Evolutionary conservation across 30 jellyfish, hydroid and myxozoan genomes (phyloP), one percentile per base, ranked within the genome.

Genomic region (Turritopsis dohrnii): DNA sequence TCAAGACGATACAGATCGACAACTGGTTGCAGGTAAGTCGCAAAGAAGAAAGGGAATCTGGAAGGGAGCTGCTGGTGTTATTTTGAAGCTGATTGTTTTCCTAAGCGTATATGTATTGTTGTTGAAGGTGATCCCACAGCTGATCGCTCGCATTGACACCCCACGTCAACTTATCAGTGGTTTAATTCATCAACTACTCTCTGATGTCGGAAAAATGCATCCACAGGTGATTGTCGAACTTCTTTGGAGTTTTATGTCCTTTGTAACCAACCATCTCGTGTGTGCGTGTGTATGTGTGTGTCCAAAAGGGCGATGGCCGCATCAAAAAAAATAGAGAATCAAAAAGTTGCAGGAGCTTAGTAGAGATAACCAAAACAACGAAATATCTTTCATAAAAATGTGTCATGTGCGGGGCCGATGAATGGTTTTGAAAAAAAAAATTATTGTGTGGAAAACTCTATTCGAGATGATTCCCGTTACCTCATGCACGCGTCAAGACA

Each of bases 141-240:
- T 95, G 81, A 95, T 95, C 7, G 99, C 99, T 16, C 93, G 99
- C 13, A 90, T 95, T 21, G 97, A 95, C 76, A 90, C 97, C 19
- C 99, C 99, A 18, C 88, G 97, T 17, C 97, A 87, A 54, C 72
- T 86, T 1, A 96, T 95, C 24, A 88, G 96, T 29, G 53, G 95
- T 24, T 90, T 95, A 17, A 95, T 95, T 65, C 95, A 88, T 71
- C 95, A 90, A 89, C 92, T 95, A 1, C 75, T 95, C 53, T 84
- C 97, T 21, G 97, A 95, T 71, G 94, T 95, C 65, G 99, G 99
- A 60, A 90, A 90, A 83, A 96, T 87, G 18, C 99, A 90, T 74
- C 99, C 99, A 19, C 99, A 95, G 99, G 99, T 94, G 54, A 69
- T 16, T 1, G 7, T 17, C 16, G 0, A 69, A 27, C 77, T 69